Evolutionary conservation across 2,888 invertebrate genomes (phyloP).

Genomic region (Melinaea marsaeus): DNA sequence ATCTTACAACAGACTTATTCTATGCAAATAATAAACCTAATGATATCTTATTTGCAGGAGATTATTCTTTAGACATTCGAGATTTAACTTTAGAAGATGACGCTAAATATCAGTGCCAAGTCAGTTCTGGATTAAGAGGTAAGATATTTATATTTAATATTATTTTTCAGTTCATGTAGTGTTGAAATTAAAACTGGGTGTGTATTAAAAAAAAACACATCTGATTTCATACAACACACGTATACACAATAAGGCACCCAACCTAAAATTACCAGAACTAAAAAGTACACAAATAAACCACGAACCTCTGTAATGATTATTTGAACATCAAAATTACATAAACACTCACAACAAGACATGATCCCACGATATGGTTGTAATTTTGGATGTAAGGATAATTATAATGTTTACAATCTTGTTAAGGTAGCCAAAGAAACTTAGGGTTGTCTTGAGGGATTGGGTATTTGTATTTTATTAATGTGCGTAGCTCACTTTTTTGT

Average conservation of each 20-base stretch:
- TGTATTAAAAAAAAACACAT: neutral
- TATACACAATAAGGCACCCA: neutral
- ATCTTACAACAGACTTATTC: too few species aligned
- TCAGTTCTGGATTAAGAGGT: constrained; percentile 86
- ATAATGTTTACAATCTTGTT: constrained; percentile 16
- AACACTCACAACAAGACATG: constrained; percentile 31
- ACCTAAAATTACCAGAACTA: constrained; percentile 13
- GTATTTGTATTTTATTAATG: too few species aligned
- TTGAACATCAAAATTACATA: constrained; percentile 46
- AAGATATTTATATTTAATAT: constrained; percentile 19
- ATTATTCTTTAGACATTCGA: constrained; percentile 93
- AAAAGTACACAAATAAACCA: constrained; percentile 8
- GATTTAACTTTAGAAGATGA: constrained; percentile 95
- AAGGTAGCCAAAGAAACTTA: constrained; percentile 11
- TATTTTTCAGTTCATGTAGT: neutral
- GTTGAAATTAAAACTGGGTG: neutral
- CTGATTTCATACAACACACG: neutral
- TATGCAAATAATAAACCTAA: neutral
- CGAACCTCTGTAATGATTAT: constrained; percentile 36
- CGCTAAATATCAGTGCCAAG: constrained; percentile 96
- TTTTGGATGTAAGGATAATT: constrained; percentile 22
- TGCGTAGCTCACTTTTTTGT: too few species aligned
- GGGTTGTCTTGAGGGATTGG: neutral
- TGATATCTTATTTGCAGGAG: constrained; percentile 78
- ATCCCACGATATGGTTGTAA: constrained; percentile 44